Conservation (phyloP, 2,113 vertebrate species). For the Xyrauchen texanus region DNA sequence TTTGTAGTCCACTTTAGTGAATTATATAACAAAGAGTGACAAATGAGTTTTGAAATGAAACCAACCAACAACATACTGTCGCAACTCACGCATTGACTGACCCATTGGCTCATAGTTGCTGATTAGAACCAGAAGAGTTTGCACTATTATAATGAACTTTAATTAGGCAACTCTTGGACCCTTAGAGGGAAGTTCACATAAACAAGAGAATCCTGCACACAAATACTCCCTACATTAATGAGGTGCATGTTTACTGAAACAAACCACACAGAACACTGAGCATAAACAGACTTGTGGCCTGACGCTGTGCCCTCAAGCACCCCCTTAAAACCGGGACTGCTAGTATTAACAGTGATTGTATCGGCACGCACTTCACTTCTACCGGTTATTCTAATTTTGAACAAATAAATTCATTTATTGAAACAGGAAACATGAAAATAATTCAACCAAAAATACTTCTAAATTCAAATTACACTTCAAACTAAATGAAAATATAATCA, state of each 20-base stretch:
- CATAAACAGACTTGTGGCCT: conserved; percentile 32
- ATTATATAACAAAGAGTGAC: background rate
- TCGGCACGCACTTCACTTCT: no score
- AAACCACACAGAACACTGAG: conserved; percentile 31
- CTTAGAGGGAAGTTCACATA: conserved; percentile 32
- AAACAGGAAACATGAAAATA: no score
- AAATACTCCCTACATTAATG: conserved; percentile 41
- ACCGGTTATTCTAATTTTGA: no score
- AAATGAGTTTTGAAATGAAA: background rate
- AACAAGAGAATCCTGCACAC: conserved; percentile 30
- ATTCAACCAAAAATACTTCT: no score
- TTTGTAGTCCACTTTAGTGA: background rate
- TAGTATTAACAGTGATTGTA: no score
- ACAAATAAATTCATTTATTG: no score
- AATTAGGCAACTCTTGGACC: conserved; percentile 18
- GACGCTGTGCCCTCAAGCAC: no score
- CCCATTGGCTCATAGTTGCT: background rate
- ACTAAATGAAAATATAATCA: no score
- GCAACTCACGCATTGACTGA: background rate
- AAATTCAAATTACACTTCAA: no score
- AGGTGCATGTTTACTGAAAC: conserved; percentile 33
- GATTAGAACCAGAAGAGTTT: conserved; percentile 4
- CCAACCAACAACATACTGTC: background rate
- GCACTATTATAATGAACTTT: conserved; percentile 32
- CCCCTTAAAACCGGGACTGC: no score